Evolutionary conservation across 2,113 vertebrate species (phyloP), one percentile per base, ranked within the genome.

Genomic region (Poeciliopsis retropinna): DNA sequence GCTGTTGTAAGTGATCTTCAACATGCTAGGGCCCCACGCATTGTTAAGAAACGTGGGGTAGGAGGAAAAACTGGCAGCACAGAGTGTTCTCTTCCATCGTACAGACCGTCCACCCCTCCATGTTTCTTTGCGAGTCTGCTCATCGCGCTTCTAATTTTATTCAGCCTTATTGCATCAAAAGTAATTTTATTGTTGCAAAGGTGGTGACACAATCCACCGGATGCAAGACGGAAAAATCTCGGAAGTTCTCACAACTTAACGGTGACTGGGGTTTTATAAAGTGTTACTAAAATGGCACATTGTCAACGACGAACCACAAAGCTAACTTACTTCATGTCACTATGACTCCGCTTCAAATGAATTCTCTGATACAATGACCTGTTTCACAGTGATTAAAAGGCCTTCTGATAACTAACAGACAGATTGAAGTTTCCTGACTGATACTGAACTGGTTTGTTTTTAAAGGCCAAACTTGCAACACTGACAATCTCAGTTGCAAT

Each of bases 1-100:
- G 78, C 78, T 86, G 84, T 67, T 81, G 85, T 81, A 80, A 80
- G 75, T 76, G 75, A 54, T 76, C 30, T 25, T 67, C 67, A 73
- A 66, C 25, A 10, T 65, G 67, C n/a, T 28, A 57, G 25, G 44
- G 37, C 27, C 44, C n/a, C 64, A 60, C 61, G 60, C 73, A 63
- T 32, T 60, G 64, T 37, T 64, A 30, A 72, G 78, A 85, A 57
- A 47, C 19, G 32, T 14, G 32, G 57, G 64, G 71, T 60, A 61
- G 39, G 41, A 75, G 51, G 75, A 81, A 76, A 69, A 68, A 71
- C 32, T 51, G 67, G 68, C 67, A 61, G 85, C 64, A 89, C 78
- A 90, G 72, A 72, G 29, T 75, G 85, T 88, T 84, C 79, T 79
- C 64, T 80, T 78, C 73, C 31, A 54, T 22, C 2, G 51, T 44